Base-by-base conservation (phyloP, 2,888 invertebrate species). In the Lasioglossum lativentre region DNA sequence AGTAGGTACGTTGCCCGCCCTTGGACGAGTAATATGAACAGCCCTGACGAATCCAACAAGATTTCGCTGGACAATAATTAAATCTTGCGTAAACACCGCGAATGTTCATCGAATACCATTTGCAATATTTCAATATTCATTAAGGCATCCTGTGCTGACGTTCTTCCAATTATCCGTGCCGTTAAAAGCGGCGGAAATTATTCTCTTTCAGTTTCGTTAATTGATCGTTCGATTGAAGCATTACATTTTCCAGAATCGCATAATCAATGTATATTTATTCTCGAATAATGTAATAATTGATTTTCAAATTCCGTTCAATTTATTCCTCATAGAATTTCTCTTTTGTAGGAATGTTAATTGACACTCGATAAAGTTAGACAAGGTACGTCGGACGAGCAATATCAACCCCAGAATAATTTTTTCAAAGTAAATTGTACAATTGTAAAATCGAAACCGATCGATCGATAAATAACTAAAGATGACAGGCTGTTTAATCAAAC, bases 11-110 rank as follows among this genome's bases (percentile, higher is more conserved):
- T n/a, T n/a, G n/a, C n/a, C n/a, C 23, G 70, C 34, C 74, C 83
- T 82, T 79, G 68, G 75, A 30, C 77, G 77, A 86, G 86, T 82
- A 85, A 89, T n/a, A n/a, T 83, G 52, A 42, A 45, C 34, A 12
- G 16, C 2, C 68, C 47, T 40, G 76, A 79, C 74, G 59, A 66
- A 74, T 82, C 72, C 73, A 86, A 85, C 78, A 52, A 81, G 86
- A 66, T 73, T 72, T 73, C 59, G 75, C 78, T 78, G 71, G n/a
- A 42, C 19, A 34, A 66, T 85, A 75, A 78, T 78, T 75, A 63
- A 75, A 66, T n/a, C n/a, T n/a, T 59, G 2, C 34, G 47, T n/a
- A 27, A 47, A 45, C 42, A 71, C 71, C 74, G 14, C 16, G 19
- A 30, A n/a, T 45, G 16, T 40, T 12, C 16, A 40, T 14, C 30